These are phyloP conservation scores for Calameuta pallipes DNA, from an alignment of 2,888 invertebrate genomes.

Conservation along the genomic window DNA sequence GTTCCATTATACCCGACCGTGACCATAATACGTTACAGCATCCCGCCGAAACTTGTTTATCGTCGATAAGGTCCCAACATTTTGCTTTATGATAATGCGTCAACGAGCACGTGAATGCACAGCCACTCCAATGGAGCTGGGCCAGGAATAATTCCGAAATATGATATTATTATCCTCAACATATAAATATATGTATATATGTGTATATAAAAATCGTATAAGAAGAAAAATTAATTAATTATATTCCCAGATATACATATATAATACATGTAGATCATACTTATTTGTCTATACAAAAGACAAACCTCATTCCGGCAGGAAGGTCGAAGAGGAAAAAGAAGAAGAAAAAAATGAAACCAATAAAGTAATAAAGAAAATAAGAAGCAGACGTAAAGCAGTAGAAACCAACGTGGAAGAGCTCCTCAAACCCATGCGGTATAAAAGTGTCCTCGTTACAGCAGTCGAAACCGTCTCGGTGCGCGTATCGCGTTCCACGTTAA, in stretches of 20 bases:
- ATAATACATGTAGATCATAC: background rate
- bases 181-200: background rate
- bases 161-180: background rate
- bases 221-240: background rate
- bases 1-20: background rate
- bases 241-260: background rate
- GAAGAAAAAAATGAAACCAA: background rate
- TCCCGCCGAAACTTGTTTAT: background rate
- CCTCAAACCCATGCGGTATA: constrained; percentile 1
- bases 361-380: background rate
- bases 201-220: background rate
- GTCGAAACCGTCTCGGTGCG: constrained; percentile 15
- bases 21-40: background rate
- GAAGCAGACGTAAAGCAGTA: background rate
- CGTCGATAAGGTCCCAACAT: background rate
- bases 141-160: background rate
- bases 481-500: constrained; percentile 33
- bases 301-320: background rate
- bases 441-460: constrained; percentile 21
- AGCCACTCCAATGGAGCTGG: background rate
- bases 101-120: background rate
- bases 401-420: background rate
- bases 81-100: background rate
- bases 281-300: background rate
- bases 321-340: background rate